phyloP scores from a whole-genome alignment of 2,113 vertebrate species.

The Montifringilla adamsi region DNA sequence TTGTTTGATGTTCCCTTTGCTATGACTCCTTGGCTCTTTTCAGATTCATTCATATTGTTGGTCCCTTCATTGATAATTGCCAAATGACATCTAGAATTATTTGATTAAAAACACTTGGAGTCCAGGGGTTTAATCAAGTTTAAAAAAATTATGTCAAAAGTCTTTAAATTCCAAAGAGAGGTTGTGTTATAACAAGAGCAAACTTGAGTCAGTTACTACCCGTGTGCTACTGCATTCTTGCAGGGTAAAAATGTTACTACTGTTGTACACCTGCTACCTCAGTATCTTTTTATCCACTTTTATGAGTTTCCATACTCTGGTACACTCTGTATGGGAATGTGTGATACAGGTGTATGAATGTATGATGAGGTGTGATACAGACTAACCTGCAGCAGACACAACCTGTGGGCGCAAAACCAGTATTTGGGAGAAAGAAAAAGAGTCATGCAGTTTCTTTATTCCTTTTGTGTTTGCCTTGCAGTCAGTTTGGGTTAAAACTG shows the following conservation, averaged over 20 bases:
- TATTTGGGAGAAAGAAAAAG: neutral
- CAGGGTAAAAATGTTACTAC: neutral
- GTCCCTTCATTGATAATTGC: neutral
- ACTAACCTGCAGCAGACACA: neutral
- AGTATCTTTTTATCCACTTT: neutral
- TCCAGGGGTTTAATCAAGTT: neutral
- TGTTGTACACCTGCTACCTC: neutral
- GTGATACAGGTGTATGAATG: rapidly evolving
- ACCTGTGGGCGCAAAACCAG: neutral
- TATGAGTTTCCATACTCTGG: neutral
- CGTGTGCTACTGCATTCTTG: neutral
- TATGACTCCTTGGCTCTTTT: neutral
- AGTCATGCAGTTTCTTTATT: neutral
- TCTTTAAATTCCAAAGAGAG: neutral
- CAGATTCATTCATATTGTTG: slow-evolving; percentile 15
- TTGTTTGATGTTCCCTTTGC: neutral
- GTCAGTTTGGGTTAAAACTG: slow-evolving; percentile 98
- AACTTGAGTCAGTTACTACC: neutral
- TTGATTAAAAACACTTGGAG: neutral
- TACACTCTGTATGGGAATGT: neutral
- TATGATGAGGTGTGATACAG: neutral
- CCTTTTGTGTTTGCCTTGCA: slow-evolving; percentile 33
- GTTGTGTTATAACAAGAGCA: neutral
- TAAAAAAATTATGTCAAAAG: neutral
- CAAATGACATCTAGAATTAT: neutral